A percentile compares a stretch with the other conserved stretches of the same genome.
These are phyloP conservation scores for Aurelia sp. DNA, from an alignment of 30 jellyfish, hydroid and myxozoan genomes.

Conservation along the genomic window DNA sequence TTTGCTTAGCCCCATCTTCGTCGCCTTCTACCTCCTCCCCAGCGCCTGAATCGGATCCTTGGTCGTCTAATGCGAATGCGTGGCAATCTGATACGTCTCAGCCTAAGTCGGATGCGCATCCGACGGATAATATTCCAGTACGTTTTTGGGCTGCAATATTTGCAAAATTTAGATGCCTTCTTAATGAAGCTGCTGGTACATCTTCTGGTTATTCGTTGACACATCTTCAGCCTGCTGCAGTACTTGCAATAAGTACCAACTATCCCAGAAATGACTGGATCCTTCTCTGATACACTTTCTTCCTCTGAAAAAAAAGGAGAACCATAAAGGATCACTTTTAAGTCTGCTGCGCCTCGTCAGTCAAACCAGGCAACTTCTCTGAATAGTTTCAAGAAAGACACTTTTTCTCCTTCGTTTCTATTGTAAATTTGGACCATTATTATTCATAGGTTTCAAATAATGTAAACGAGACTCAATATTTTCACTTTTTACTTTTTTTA, in stretches of 20 bases:
- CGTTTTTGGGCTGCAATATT: slow-evolving; percentile 44
- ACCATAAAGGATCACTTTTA: too few relatives aligned
- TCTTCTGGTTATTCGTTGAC: slow-evolving; percentile 14
- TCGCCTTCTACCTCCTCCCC: too few relatives aligned
- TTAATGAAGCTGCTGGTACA: slow-evolving; percentile 20
- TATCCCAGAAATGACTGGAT: slow-evolving; percentile 24
- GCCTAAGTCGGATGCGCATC: slow-evolving; percentile 17
- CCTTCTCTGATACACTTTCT: slow-evolving; percentile 16
- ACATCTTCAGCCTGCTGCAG: slow-evolving; percentile 32
- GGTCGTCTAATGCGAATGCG: slow-evolving; percentile 19
- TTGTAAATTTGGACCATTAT: too few relatives aligned
- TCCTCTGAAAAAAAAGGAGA: slow-evolving; percentile 21
- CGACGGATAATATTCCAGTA: slow-evolving; percentile 35
- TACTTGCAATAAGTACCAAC: slow-evolving; percentile 35
- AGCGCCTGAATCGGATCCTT: slow-evolving; percentile 29
- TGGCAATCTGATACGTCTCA: slow-evolving; percentile 15
- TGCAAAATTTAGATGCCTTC: slow-evolving; percentile 37
- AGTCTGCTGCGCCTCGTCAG: too few relatives aligned
- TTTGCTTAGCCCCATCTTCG: too few relatives aligned
- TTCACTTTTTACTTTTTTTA: too few relatives aligned
- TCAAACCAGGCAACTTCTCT: too few relatives aligned
- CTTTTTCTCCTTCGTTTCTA: too few relatives aligned
- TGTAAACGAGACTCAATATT: too few relatives aligned
- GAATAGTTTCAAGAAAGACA: too few relatives aligned
- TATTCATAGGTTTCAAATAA: too few relatives aligned